Conservation (phyloP, 2,888 invertebrate genomes). For the Napeogenes sylphis region DNA sequence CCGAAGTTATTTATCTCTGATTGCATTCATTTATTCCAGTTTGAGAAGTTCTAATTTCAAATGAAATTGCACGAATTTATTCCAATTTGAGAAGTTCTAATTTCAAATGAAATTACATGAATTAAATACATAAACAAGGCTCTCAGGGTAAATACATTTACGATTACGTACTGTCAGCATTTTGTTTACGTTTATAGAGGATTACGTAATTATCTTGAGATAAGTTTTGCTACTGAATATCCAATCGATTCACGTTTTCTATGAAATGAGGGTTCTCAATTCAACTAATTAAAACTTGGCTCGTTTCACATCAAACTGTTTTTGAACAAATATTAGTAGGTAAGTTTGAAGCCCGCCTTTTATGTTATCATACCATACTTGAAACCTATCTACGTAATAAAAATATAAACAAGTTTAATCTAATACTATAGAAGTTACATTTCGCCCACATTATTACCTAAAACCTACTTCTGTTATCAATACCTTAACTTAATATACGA, state of each 20-base stretch:
- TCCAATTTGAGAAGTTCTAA: conserved; percentile 65
- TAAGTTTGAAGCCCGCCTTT: conserved; percentile 11
- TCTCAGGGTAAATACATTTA: not conserved
- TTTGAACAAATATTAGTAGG: conserved; percentile 10
- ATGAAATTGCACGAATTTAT: conserved; percentile 59
- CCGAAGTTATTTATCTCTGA: conserved; percentile 75
- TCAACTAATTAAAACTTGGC: conserved; percentile 22
- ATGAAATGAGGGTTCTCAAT: not conserved
- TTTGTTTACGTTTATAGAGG: too few relatives aligned
- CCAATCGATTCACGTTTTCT: too few relatives aligned
- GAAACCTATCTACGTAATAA: conserved; percentile 18
- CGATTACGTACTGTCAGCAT: not conserved
- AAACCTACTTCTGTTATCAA: conserved; percentile 21
- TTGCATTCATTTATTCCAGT: conserved; percentile 72
- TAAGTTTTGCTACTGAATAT: too few relatives aligned
- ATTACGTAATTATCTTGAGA: not conserved
- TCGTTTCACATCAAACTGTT: conserved; percentile 4
- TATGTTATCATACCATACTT: conserved; percentile 16
- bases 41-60: conserved; percentile 63
- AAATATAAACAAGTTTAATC: conserved; percentile 21
- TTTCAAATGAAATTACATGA: conserved; percentile 59
- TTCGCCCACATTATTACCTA: conserved; percentile 26
- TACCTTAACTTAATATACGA: conserved; percentile 21
- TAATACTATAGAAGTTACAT: conserved; percentile 25
- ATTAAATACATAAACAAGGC: conserved; percentile 46